phyloP scores from a whole-genome alignment of 2,888 invertebrate species.

The Ptychoptera albimana region DNA sequence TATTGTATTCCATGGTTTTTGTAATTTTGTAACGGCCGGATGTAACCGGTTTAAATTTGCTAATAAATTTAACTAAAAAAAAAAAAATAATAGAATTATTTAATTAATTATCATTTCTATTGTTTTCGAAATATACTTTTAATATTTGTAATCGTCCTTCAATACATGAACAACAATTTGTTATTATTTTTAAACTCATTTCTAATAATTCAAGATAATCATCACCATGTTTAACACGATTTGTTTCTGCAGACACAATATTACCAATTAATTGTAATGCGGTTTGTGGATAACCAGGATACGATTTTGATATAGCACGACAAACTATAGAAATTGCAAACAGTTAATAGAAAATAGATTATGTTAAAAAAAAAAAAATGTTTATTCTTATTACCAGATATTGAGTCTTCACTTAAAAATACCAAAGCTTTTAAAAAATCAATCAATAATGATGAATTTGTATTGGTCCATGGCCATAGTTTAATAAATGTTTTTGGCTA shows the following conservation, averaged over 20 bases:
- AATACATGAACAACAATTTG: slow-evolving; percentile 24
- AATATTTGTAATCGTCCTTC: slow-evolving; percentile 24
- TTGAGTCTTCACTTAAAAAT: slow-evolving; percentile 23
- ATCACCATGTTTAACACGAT: slow-evolving; percentile 13
- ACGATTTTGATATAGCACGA: slow-evolving; percentile 18
- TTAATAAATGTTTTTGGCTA: slow-evolving; percentile 17
- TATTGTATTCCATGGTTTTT: slow-evolving; percentile 18
- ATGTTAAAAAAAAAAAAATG: background rate
- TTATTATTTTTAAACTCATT: slow-evolving; percentile 19
- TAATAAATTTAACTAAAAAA: slow-evolving; percentile 16
- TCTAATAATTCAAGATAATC: slow-evolving; percentile 13
- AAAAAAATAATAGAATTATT: background rate
- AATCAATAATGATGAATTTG: slow-evolving; percentile 19
- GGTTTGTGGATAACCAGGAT: slow-evolving; percentile 17
- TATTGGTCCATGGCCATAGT: slow-evolving; percentile 25
- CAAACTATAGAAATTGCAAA: no score
- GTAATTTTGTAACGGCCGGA: slow-evolving; percentile 16
- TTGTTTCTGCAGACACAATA: slow-evolving; percentile 20
- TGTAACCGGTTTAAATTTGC: slow-evolving; percentile 22
- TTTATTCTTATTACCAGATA: slow-evolving; percentile 11
- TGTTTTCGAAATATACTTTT: slow-evolving; percentile 12
- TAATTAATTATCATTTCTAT: background rate
- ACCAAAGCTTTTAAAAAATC: slow-evolving; percentile 17
- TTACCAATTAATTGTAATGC: slow-evolving; percentile 21
- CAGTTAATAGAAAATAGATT: background rate